These are phyloP conservation scores for Montipora sp. DNA, from an alignment of 64 coral and sea anemone genomes.

Conservation along the genomic window DNA sequence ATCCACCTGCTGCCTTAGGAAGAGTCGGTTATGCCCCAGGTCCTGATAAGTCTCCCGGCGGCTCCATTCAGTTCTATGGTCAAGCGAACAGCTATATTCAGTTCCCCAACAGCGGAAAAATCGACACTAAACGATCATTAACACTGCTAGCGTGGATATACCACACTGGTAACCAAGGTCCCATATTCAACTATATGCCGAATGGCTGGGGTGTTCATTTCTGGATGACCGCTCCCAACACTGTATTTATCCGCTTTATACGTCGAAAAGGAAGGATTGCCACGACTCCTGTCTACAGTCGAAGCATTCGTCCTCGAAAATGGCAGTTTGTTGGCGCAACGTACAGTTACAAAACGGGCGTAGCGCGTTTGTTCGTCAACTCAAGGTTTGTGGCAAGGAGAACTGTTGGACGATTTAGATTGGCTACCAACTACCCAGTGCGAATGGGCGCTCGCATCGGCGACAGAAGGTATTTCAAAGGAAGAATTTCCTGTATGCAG, in stretches of 20 bases:
- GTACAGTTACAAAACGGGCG: conserved; percentile 17
- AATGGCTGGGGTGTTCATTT: conserved; percentile 59
- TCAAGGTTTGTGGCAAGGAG: conserved; percentile 6
- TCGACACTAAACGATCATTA: conserved; percentile 59
- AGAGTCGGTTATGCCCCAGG: conserved; percentile 32
- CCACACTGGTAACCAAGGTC: conserved; percentile 44
- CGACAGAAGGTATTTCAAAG: conserved; percentile 18
- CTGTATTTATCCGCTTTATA: conserved; percentile 53
- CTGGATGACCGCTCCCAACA: conserved; percentile 36
- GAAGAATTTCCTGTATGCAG: conserved; percentile 36
- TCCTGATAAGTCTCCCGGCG: conserved; percentile 31
- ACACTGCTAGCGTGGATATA: conserved; percentile 68
- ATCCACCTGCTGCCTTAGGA: not conserved
- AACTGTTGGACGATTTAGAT: conserved; percentile 6
- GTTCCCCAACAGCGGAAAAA: conserved; percentile 50
- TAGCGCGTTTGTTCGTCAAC: conserved; percentile 27
- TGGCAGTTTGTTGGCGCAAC: conserved; percentile 46
- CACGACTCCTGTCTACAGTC: conserved; percentile 13
- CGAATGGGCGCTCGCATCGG: conserved; percentile 26
- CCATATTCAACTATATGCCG: conserved; percentile 65
- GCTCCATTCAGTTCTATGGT: conserved; percentile 59
- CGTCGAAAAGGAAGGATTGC: not conserved
- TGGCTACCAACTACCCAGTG: conserved; percentile 36
- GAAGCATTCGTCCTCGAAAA: conserved; percentile 5
- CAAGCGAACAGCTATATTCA: conserved; percentile 47